Evolutionary conservation across 2,888 invertebrate species (phyloP).

Genomic region (Brenthis hecate): DNA sequence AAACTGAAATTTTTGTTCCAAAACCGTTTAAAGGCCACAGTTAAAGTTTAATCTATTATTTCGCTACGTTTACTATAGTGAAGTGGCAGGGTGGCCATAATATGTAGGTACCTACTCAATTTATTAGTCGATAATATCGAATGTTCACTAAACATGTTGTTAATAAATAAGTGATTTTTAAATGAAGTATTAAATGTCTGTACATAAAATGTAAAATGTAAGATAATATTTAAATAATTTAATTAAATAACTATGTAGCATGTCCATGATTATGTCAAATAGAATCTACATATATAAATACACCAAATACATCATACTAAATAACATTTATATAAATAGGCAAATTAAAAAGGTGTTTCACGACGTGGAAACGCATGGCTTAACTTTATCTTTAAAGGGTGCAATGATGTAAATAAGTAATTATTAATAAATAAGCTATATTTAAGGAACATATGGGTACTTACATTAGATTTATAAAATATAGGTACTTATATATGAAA

Average conservation of each 20-base stretch:
- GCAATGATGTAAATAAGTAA: constrained; percentile 46
- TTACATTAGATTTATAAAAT: constrained; percentile 36
- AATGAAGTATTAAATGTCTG: constrained; percentile 23
- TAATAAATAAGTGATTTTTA: constrained; percentile 2
- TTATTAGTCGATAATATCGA: neutral
- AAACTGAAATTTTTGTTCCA: no score
- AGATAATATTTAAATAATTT: constrained; percentile 7
- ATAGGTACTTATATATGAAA: constrained; percentile 3
- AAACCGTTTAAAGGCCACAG: no score
- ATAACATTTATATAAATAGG: no score
- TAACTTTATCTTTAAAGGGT: constrained; percentile 36
- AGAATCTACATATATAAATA: no score
- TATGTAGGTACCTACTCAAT: no score
- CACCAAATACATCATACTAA: no score
- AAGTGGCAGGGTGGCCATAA: no score
- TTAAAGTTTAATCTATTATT: no score
- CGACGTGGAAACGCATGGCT: constrained; percentile 7
- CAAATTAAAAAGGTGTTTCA: neutral
- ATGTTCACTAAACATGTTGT: neutral
- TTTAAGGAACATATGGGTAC: constrained; percentile 45
- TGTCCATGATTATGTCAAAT: no score
- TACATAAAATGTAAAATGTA: constrained; percentile 21
- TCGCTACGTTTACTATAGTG: no score
- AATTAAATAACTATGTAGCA: neutral
- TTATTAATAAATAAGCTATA: constrained; percentile 27